Evolutionary conservation across 2,797 vertebrate species (phyloP).

Genomic region (Silurus aristotelis): DNA sequence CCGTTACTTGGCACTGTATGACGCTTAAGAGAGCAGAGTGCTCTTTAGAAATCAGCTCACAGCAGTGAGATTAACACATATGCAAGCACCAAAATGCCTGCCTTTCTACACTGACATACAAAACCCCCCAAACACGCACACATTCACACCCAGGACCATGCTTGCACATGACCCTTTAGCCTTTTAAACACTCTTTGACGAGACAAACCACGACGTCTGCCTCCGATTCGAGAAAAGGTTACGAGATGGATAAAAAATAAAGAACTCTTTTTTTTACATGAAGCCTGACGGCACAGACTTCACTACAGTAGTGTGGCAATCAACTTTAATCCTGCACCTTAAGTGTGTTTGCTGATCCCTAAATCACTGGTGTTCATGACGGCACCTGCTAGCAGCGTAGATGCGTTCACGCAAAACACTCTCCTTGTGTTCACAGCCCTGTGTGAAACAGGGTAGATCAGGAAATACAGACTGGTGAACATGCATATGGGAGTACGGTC

Average conservation of each 20-base stretch:
- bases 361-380: conserved; percentile 35
- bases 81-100: conserved; percentile 49
- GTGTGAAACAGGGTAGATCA: conserved; percentile 27
- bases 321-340: conserved; percentile 19
- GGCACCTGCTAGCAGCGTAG: conserved; percentile 25
- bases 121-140: conserved; percentile 23
- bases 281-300: conserved; percentile 34
- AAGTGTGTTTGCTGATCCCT: conserved; percentile 20
- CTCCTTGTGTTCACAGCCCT: conserved; percentile 12
- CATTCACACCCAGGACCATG: conserved; percentile 32
- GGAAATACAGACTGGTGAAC: conserved; percentile 42
- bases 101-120: conserved; percentile 14
- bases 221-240: conserved; percentile 59
- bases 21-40: conserved; percentile 40
- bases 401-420: conserved; percentile 7
- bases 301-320: conserved; percentile 53
- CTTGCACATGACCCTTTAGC: conserved; percentile 32
- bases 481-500: conserved; percentile 55
- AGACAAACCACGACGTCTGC: conserved; percentile 62
- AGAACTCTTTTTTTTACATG: conserved; percentile 49
- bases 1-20: conserved; percentile 55
- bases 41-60: conserved; percentile 62
- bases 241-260: conserved; percentile 57
- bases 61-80: conserved; percentile 44
- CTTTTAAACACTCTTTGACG: conserved; percentile 48